A percentile compares a stretch with the other conserved stretches of the same genome.
Evolutionary conservation across 2,888 invertebrate species (phyloP).

Genomic region (Trichopoda pennipes): DNA sequence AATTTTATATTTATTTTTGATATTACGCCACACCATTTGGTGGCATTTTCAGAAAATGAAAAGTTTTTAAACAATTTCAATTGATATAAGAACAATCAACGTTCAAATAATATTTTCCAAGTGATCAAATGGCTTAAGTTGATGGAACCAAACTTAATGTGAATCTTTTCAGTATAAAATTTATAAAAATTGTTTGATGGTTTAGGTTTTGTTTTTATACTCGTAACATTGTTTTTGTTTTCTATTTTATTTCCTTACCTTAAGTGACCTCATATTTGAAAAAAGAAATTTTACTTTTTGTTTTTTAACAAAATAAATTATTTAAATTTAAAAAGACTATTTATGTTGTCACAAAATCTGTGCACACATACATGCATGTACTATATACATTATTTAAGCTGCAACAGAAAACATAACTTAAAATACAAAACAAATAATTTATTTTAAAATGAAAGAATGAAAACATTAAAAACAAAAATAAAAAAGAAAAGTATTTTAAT

Average conservation of each 20-base stretch:
- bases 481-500: not conserved
- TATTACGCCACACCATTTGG: too few relatives aligned
- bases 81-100: too few relatives aligned
- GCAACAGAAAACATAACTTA: not conserved
- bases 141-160: too few relatives aligned
- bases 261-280: slow-evolving; percentile 49
- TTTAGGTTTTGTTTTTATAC: too few relatives aligned
- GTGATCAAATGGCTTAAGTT: too few relatives aligned
- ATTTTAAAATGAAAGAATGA: slow-evolving; percentile 1
- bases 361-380: not conserved
- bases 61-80: too few relatives aligned
- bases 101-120: too few relatives aligned
- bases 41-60: too few relatives aligned
- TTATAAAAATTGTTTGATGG: too few relatives aligned
- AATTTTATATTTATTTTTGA: too few relatives aligned
- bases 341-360: not conserved
- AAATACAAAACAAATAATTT: slow-evolving; percentile 9
- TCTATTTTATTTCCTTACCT: slow-evolving; percentile 34
- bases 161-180: too few relatives aligned
- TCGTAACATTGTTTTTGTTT: too few relatives aligned
- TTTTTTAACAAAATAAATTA: not conserved
- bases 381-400: not conserved
- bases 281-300: not conserved
- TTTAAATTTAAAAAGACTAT: not conserved
- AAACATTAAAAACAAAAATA: slow-evolving; percentile 5